phyloP scores from a whole-genome alignment of 2,797 vertebrate species.

The Bradypodion ventrale region DNA sequence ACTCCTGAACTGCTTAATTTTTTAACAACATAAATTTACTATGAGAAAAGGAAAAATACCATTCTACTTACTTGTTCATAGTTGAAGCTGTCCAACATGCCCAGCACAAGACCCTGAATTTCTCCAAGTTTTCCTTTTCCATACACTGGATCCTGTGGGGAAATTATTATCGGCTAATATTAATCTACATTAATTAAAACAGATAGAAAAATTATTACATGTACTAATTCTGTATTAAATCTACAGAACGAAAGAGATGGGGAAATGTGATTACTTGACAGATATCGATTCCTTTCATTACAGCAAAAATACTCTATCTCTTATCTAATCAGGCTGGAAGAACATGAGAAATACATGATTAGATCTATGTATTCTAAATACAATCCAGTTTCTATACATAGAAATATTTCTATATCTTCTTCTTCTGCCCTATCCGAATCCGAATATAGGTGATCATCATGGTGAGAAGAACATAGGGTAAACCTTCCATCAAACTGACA shows the following conservation, averaged over 20 bases:
- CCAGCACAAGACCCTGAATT: slow-evolving; percentile 93
- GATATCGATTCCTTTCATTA: neutral
- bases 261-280: neutral
- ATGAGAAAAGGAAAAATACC: neutral
- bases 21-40: neutral
- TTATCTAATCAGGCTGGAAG: neutral
- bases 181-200: slow-evolving; percentile 25
- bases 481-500: too few relatives aligned
- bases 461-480: too few relatives aligned
- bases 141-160: slow-evolving; percentile 90
- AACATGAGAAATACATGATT: neutral
- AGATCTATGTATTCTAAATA: neutral
- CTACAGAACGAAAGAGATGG: neutral
- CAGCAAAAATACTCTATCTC: neutral
- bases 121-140: slow-evolving; percentile 94
- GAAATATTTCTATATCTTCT: neutral
- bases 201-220: neutral
- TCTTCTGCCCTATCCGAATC: too few relatives aligned
- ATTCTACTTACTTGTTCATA: slow-evolving; percentile 87
- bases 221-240: neutral
- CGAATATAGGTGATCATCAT: too few relatives aligned
- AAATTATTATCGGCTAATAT: slow-evolving; percentile 31
- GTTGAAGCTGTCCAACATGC: slow-evolving; percentile 96
- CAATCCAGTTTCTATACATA: neutral
- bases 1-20: neutral